Evolutionary conservation across 2,888 invertebrate species (phyloP), one percentile per base, ranked within the genome.

Genomic region (Melanargia galathea): DNA sequence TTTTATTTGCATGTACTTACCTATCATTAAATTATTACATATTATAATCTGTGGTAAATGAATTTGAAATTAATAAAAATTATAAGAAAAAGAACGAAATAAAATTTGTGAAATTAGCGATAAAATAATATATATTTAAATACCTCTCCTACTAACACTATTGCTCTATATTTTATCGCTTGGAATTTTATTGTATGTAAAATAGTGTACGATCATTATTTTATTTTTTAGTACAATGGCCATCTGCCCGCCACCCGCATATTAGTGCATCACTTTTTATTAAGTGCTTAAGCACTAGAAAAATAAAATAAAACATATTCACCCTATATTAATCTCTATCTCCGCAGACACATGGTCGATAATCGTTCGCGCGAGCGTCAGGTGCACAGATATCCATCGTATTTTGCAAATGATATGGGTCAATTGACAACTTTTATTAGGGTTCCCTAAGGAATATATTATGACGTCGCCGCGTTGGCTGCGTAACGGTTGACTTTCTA

Each of bases 161-260:
- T n/a, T n/a, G n/a, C n/a, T n/a, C n/a, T n/a, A n/a, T n/a, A n/a
- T n/a, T n/a, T n/a, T n/a, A n/a, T n/a, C n/a, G n/a, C n/a, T n/a
- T n/a, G n/a, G n/a, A 30, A 6, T 7, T 7, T 30, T 26, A 26
- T 45, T 45, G 11, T 10, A 18, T 7, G 45, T 6, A 5, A 48
- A 2, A 48, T n/a, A 6, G 11, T 13, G 13, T 22, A 48, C 13
- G n/a, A 6, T 13, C 13, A 24, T 18, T 24, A 20, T 20, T 48
- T 24, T 48, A 38, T 55, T 26, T 40, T 40, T 55, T 18, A 55
- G 16, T 55, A 18, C 38, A 38, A 62, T 56, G 48, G 52, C 49
- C 67, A 67, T 67, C 67, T 67, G 67, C 65, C 48, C 22, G 35
- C 55, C 52, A 45, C 67, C 67, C 67, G 67, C 67, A 67, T 67